Evolutionary conservation across 2,797 vertebrate species (phyloP).

Genomic region (Benthosema pterotum): DNA sequence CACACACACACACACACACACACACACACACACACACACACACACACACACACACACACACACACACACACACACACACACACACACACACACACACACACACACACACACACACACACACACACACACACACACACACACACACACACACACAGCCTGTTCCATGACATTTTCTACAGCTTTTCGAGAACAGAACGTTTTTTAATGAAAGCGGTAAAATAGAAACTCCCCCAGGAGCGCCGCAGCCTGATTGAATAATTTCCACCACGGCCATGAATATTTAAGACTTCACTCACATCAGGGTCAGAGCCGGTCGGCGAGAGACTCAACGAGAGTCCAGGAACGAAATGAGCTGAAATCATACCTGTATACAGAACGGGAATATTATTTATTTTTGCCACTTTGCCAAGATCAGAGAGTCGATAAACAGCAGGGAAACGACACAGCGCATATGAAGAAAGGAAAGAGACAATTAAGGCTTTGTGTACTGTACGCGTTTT

Average conservation of each 20-base stretch:
- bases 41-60: too few relatives aligned
- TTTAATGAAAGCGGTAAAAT: slow-evolving; percentile 57
- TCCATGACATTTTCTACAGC: slow-evolving; percentile 40
- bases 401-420: slow-evolving; percentile 13
- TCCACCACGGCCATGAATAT: slow-evolving; percentile 46
- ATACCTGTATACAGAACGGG: too few relatives aligned
- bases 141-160: slow-evolving; percentile 11
- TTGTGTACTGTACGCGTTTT: too few relatives aligned
- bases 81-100: too few relatives aligned
- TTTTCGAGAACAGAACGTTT: slow-evolving; percentile 31
- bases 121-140: too few relatives aligned
- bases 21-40: too few relatives aligned
- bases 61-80: too few relatives aligned
- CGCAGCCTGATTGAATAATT: slow-evolving; percentile 43
- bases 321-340: slow-evolving; percentile 14
- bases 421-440: not conserved
- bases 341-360: slow-evolving; percentile 15
- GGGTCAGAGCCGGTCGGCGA: slow-evolving; percentile 14
- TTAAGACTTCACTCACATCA: slow-evolving; percentile 36
- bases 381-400: not conserved
- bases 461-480: not conserved
- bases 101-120: too few relatives aligned
- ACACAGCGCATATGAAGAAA: not conserved
- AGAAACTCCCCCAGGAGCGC: slow-evolving; percentile 23
- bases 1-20: too few relatives aligned